phyloP scores from a whole-genome alignment of 2,113 vertebrate species.

The Ptilorrhoa leucosticta region DNA sequence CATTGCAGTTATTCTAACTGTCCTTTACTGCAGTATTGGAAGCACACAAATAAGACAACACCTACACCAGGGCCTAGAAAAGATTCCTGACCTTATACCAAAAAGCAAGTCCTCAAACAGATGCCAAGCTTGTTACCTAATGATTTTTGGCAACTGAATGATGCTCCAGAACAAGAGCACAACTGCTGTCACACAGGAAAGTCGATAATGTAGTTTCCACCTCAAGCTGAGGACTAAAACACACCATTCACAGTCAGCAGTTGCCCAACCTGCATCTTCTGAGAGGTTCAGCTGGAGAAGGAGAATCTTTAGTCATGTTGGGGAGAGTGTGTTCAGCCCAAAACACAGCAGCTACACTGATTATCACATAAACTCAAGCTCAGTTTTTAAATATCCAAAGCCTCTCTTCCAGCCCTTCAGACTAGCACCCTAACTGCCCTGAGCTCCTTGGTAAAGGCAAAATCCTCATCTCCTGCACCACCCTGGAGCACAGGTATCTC shows the following conservation, averaged over 20 bases:
- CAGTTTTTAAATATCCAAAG: not conserved
- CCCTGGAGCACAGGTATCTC: not conserved
- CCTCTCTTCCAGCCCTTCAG: not conserved
- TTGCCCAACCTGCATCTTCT: not conserved
- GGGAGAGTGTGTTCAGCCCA: not conserved
- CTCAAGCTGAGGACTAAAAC: not conserved
- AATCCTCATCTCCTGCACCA: not conserved
- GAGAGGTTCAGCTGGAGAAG: not conserved
- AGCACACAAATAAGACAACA: not conserved
- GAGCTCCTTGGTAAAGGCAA: not conserved
- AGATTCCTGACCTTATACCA: not conserved
- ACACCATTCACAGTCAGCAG: not conserved
- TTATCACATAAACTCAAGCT: not conserved
- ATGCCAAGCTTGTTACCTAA: not conserved
- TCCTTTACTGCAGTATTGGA: not conserved
- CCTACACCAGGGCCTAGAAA: not conserved
- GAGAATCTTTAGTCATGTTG: not conserved
- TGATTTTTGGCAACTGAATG: not conserved
- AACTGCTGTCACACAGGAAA: not conserved
- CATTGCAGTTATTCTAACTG: not conserved
- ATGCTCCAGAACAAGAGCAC: not conserved
- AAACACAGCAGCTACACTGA: not conserved
- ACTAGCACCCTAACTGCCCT: not conserved
- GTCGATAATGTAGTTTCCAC: not conserved
- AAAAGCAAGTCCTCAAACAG: not conserved